These are phyloP conservation scores for Pachyramphus minor DNA, from an alignment of 2,113 vertebrate species.

Conservation along the genomic window DNA sequence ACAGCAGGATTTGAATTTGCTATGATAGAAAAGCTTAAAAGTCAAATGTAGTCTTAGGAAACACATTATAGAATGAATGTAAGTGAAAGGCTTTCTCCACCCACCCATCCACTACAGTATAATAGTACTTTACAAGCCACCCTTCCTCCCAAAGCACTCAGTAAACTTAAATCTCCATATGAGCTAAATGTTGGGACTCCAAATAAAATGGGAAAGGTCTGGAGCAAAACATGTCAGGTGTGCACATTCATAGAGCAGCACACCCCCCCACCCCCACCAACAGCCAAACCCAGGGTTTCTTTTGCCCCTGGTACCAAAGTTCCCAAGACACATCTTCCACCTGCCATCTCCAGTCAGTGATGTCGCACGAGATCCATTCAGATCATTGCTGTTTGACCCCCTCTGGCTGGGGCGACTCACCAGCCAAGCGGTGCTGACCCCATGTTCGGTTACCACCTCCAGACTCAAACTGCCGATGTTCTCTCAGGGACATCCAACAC, in stretches of 20 bases:
- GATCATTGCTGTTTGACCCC: not conserved
- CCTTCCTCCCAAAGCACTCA: not conserved
- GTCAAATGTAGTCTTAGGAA: conserved; percentile 29
- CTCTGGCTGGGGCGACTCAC: not conserved
- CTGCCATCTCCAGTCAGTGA: rapidly evolving
- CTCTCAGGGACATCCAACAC: rapidly evolving
- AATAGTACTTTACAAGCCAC: not conserved
- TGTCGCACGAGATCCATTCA: not conserved
- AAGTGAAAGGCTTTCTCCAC: conserved; percentile 15
- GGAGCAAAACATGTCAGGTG: not conserved
- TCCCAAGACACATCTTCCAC: not conserved
- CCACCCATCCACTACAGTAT: not conserved
- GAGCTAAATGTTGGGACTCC: not conserved
- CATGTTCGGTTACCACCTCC: not conserved
- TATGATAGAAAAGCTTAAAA: conserved; percentile 43
- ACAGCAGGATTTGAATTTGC: conserved; percentile 47
- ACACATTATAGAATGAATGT: not conserved
- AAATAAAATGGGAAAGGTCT: not conserved
- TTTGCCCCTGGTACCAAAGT: not conserved
- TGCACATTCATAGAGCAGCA: not conserved
- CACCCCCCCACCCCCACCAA: too few species aligned
- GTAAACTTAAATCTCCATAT: not conserved
- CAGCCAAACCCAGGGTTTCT: not conserved
- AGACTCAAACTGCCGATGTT: rapidly evolving
- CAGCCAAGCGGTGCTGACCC: not conserved